phyloP scores from a whole-genome alignment of 2,888 invertebrate species.

The Apamea anceps region DNA sequence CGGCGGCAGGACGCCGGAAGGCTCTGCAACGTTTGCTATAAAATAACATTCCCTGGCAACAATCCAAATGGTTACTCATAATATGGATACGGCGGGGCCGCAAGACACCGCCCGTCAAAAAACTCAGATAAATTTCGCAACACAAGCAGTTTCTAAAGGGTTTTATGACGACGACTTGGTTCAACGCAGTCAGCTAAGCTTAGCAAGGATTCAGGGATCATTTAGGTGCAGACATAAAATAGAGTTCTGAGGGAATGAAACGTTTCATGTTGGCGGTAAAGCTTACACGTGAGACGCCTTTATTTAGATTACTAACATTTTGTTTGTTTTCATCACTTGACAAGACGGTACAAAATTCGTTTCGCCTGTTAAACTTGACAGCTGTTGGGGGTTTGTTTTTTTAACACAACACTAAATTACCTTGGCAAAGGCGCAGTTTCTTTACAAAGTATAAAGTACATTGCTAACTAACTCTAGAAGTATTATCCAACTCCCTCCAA shows the following conservation, averaged over 20 bases:
- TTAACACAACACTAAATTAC: not conserved
- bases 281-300: conserved; percentile 40
- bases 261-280: conserved; percentile 47
- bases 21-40: conserved; percentile 70
- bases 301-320: conserved; percentile 46
- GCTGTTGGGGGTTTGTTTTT: not conserved
- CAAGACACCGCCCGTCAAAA: conserved; percentile 67
- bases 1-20: conserved; percentile 75
- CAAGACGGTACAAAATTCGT: conserved; percentile 19
- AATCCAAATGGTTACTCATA: conserved; percentile 74
- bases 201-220: conserved; percentile 47
- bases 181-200: conserved; percentile 57
- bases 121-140: conserved; percentile 62
- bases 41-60: conserved; percentile 72
- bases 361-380: not conserved
- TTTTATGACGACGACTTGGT: conserved; percentile 64
- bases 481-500: not conserved
- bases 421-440: conserved; percentile 14
- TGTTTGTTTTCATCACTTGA: conserved; percentile 28
- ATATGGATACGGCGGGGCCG: conserved; percentile 48
- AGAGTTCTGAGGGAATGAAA: conserved; percentile 55
- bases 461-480: conserved; percentile 9
- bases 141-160: conserved; percentile 56
- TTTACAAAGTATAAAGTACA: conserved; percentile 2
- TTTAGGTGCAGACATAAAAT: conserved; percentile 59